These are phyloP conservation scores for Ephestia elutella DNA, from an alignment of 1,140 invertebrate genomes.

Conservation along the genomic window DNA sequence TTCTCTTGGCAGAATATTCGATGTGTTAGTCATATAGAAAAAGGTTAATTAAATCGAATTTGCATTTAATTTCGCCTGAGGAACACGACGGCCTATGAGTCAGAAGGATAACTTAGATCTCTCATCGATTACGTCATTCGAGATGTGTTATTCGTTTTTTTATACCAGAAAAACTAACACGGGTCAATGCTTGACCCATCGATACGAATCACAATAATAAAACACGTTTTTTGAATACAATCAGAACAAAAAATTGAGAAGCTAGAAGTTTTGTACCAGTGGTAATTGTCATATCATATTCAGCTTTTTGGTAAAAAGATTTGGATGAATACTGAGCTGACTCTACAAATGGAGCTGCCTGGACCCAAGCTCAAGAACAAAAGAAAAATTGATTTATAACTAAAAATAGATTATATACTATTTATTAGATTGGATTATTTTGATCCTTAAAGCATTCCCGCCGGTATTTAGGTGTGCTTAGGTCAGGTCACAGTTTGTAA, in stretches of 20 bases:
- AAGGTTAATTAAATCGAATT: slow-evolving; percentile 40
- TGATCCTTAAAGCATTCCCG: too few relatives aligned
- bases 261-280: too few relatives aligned
- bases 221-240: slow-evolving; percentile 5
- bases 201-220: slow-evolving; percentile 17
- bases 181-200: slow-evolving; percentile 13
- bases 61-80: slow-evolving; percentile 15
- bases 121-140: slow-evolving; percentile 46
- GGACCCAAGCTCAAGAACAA: too few relatives aligned
- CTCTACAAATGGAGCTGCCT: too few relatives aligned
- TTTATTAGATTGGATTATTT: too few relatives aligned
- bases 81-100: slow-evolving; percentile 26
- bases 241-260: too few relatives aligned
- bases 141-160: slow-evolving; percentile 34
- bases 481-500: slow-evolving; percentile 2
- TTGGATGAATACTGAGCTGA: too few relatives aligned
- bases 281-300: too few relatives aligned
- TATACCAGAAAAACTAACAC: slow-evolving; percentile 23
- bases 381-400: too few relatives aligned
- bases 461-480: not conserved
- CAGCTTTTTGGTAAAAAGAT: too few relatives aligned
- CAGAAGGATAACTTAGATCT: slow-evolving; percentile 44
- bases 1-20: not conserved
- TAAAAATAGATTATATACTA: too few relatives aligned
- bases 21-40: slow-evolving; percentile 43